A percentile compares a stretch with the other conserved stretches of the same genome.
These are phyloP conservation scores for Phallusia fumigata DNA, from an alignment of 23 tunicate genomes.

Conservation along the genomic window DNA sequence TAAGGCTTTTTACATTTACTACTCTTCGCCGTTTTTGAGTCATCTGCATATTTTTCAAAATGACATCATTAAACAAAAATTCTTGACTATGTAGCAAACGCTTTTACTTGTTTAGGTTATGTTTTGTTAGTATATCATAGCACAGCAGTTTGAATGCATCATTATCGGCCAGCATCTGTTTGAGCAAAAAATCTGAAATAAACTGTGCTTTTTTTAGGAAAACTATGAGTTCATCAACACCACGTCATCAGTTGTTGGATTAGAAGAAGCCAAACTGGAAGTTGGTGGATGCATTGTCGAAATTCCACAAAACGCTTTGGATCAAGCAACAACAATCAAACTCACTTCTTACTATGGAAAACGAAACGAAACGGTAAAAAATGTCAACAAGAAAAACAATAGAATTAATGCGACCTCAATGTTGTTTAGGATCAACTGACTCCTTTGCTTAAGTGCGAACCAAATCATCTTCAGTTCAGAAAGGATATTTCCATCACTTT, in stretches of 20 bases:
- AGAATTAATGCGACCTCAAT: background rate
- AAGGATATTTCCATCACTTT: slow-evolving; percentile 2
- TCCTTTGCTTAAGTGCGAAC: slow-evolving; percentile 1
- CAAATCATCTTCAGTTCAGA: background rate
- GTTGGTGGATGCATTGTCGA: slow-evolving; percentile 6
- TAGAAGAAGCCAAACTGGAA: background rate
- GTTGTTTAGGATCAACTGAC: background rate
- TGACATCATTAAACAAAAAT: no score
- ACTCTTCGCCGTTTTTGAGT: no score
- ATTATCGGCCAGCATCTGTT: no score
- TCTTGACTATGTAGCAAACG: no score
- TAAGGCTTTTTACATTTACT: no score
- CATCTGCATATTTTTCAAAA: no score
- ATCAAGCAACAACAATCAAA: background rate
- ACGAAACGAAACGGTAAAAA: background rate
- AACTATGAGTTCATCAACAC: background rate
- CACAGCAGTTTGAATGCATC: no score
- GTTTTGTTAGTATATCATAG: no score
- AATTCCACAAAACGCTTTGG: background rate
- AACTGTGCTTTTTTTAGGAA: no score
- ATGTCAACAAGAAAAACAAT: background rate
- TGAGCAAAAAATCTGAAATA: no score
- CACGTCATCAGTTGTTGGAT: slow-evolving; percentile 3
- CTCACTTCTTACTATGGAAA: background rate
- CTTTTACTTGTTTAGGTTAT: no score